Evolutionary conservation across 2,113 vertebrate species (phyloP).

Genomic region (Redunca redunca): DNA sequence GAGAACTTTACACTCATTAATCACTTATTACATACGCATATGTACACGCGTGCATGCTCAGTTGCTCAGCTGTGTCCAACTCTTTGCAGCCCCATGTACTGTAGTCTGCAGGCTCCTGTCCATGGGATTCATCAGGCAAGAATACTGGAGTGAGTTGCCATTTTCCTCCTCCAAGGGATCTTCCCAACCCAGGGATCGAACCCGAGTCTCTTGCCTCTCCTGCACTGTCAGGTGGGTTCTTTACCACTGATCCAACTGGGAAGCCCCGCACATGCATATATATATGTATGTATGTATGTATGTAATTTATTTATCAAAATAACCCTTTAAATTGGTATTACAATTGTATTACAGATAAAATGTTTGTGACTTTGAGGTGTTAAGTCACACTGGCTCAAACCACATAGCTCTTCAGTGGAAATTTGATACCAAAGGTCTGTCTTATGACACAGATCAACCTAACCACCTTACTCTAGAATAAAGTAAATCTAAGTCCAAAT

Average conservation of each 20-base stretch:
- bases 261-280: not conserved
- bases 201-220: not conserved
- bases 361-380: not conserved
- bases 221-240: not conserved
- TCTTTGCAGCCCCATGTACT: not conserved
- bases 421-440: not conserved
- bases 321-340: not conserved
- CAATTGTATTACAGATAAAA: not conserved
- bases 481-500: not conserved
- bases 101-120: not conserved
- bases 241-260: not conserved
- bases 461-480: not conserved
- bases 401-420: not conserved
- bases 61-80: not conserved
- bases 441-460: not conserved
- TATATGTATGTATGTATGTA: not conserved
- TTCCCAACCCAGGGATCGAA: not conserved
- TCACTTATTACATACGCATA: not conserved
- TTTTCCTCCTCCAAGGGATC: not conserved
- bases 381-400: not conserved
- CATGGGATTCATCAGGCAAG: not conserved
- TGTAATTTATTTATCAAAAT: not conserved
- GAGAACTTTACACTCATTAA: not conserved
- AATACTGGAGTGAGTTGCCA: not conserved
- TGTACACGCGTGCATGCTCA: not conserved